These are phyloP conservation scores for Anguilla anguilla DNA, from an alignment of 2,797 vertebrate species.

Conservation along the genomic window DNA sequence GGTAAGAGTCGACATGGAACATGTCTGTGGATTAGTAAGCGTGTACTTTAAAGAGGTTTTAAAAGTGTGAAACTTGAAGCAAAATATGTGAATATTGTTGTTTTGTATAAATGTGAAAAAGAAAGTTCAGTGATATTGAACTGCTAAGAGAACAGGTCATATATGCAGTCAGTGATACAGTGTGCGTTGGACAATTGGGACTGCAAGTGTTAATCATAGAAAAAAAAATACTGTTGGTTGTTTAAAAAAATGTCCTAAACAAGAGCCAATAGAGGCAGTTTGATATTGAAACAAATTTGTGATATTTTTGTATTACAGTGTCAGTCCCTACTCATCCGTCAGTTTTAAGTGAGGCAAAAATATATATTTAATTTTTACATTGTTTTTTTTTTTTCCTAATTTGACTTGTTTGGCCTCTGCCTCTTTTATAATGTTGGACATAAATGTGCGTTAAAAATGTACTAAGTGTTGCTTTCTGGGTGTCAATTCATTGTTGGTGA, in stretches of 20 bases:
- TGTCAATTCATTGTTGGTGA: conserved; percentile 71
- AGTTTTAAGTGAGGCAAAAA: conserved; percentile 70
- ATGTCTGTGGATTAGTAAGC: conserved; percentile 32
- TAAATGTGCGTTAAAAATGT: conserved; percentile 76
- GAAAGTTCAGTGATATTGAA: conserved; percentile 43
- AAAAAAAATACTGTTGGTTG: conserved; percentile 61
- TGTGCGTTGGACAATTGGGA: conserved; percentile 33
- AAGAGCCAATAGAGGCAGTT: conserved; percentile 75
- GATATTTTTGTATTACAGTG: conserved; percentile 93
- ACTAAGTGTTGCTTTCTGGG: conserved; percentile 70
- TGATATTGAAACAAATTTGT: conserved; percentile 80
- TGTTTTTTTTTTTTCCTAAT: conserved; percentile 63
- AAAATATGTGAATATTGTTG: conserved; percentile 60
- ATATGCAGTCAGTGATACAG: conserved; percentile 40
- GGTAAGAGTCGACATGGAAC: conserved; percentile 28
- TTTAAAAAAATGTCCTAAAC: conserved; percentile 67
- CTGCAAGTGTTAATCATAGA: conserved; percentile 49
- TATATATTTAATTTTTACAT: conserved; percentile 68
- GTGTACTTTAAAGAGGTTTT: conserved; percentile 49
- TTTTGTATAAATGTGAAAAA: conserved; percentile 61
- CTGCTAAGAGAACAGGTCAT: conserved; percentile 66
- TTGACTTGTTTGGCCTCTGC: conserved; percentile 74
- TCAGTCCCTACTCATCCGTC: conserved; percentile 81
- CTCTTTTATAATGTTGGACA: conserved; percentile 79
- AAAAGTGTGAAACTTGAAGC: conserved; percentile 51